Evolutionary conservation across 2,113 vertebrate species (phyloP), one percentile per base, ranked within the genome.

Genomic region (Galeopterus variegatus): DNA sequence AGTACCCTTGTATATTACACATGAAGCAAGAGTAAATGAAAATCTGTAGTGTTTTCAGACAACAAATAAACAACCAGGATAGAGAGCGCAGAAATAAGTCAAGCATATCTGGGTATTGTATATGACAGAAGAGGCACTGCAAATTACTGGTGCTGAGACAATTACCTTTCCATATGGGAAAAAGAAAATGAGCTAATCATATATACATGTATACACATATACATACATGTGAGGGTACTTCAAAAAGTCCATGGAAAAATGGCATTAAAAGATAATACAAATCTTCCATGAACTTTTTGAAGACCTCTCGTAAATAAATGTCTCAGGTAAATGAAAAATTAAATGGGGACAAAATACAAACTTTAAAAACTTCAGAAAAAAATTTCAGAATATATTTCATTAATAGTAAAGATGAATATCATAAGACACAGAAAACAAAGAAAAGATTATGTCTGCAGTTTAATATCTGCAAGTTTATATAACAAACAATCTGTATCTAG

Each of bases 351-450:
- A 93, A 72, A 64, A 77, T 15, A 21, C 3, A 82, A 94, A 73
- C 8, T 62, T 62, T 2, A 89, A 94, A 89, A 69, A 52, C 52
- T 70, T 79, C 7, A 58, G 28, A 84, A 94, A 89, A 94, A 69
- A 62, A 58, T 33, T 88, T 91, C 26, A 72, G 83, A 65, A 75
- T 48, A 9, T 26, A 88, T 93, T 93, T 92, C 21, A 86, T 80
- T 96, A 88, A 90, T 3, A 73, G 24, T 33, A 60, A 50, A 93
- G 79, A 87, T 80, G 56, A 88, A 4, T 45, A 67, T 76, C 65
- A 88, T 69, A 56, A 86, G 50, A 79, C 15, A 88, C 56, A 73
- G 88, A 70, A 87, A 77, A 33, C 85, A 84, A 28, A 58, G 75
- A 75, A 77, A 62, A 94, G 50, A 89, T 19, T 65, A 86, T 69